Conservation (phyloP, 2,888 invertebrate genomes). For the Carpatolechia fugitivella region DNA sequence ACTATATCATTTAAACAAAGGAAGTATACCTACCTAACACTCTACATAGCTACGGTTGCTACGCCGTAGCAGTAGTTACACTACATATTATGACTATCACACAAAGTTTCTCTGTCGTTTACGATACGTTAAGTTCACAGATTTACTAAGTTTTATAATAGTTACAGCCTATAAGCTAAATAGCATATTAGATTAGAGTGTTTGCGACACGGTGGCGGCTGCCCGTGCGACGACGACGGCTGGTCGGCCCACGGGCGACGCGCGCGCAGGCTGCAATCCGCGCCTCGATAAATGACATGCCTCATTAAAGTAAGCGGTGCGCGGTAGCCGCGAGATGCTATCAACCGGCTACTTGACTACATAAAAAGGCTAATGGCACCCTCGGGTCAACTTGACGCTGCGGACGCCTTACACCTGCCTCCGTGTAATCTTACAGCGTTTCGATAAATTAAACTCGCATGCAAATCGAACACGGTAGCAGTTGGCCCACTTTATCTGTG, state of each 20-base stretch:
- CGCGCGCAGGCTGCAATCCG: slow-evolving; percentile 44
- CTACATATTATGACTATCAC: too few species aligned
- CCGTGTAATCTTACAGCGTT: slow-evolving; percentile 23
- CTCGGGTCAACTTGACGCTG: slow-evolving; percentile 43
- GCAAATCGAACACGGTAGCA: slow-evolving; percentile 28
- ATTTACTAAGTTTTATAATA: too few species aligned
- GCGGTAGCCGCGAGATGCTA: slow-evolving; percentile 66
- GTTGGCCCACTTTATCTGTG: slow-evolving; percentile 4
- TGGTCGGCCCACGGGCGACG: slow-evolving; percentile 27
- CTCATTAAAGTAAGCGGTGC: slow-evolving; percentile 69
- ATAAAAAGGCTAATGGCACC: slow-evolving; percentile 64
- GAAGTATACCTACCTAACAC: too few species aligned
- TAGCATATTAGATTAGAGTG: too few species aligned
- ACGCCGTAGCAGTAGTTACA: too few species aligned
- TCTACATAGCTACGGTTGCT: too few species aligned
- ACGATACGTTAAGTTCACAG: too few species aligned
- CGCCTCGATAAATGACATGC: slow-evolving; percentile 59
- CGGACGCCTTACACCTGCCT: slow-evolving; percentile 27
- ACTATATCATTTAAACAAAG: too few species aligned
- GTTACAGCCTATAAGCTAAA: background rate
- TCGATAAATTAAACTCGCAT: slow-evolving; percentile 33
- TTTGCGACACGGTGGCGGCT: background rate
- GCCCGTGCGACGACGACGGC: slow-evolving; percentile 16
- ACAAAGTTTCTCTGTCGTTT: too few species aligned
- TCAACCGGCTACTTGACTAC: slow-evolving; percentile 58